Percentiles rank a stretch among this genome's conserved stretches.
Conservation (phyloP, 35 echinoderm and acorn worm genomes). For the Apostichopus japonicus region DNA sequence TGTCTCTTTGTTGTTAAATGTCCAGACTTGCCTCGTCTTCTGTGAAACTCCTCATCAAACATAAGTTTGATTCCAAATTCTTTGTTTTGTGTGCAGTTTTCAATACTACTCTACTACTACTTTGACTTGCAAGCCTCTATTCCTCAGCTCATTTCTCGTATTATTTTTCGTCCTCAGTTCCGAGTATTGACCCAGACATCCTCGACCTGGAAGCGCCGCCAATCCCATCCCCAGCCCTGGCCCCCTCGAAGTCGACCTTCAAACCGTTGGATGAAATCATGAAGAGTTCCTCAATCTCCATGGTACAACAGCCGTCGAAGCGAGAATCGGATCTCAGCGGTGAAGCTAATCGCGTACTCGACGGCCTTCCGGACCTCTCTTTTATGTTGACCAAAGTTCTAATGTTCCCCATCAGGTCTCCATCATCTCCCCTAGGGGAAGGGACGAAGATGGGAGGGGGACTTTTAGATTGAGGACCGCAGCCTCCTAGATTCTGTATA, state of each 20-base stretch:
- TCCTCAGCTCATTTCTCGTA: background rate
- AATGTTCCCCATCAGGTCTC: slow-evolving; percentile 83
- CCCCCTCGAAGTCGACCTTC: slow-evolving; percentile 55
- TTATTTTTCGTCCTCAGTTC: slow-evolving; percentile 46
- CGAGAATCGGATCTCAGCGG: slow-evolving; percentile 71
- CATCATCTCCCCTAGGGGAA: background rate
- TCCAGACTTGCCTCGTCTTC: too few species aligned
- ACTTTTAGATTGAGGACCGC: background rate
- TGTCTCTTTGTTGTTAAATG: too few species aligned
- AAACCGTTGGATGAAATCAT: slow-evolving; percentile 93
- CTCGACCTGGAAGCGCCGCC: slow-evolving; percentile 70
- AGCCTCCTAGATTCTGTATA: background rate
- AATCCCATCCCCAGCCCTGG: slow-evolving; percentile 57
- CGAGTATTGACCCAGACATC: slow-evolving; percentile 86
- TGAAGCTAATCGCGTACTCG: slow-evolving; percentile 78
- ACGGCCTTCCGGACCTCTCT: slow-evolving; percentile 74
- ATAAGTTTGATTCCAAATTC: too few species aligned
- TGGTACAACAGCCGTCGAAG: slow-evolving; percentile 80
- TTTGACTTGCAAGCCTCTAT: background rate
- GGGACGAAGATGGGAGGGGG: background rate
- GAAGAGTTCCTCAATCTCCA: slow-evolving; percentile 82
- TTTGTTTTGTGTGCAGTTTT: too few species aligned
- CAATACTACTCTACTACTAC: too few species aligned
- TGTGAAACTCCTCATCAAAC: too few species aligned
- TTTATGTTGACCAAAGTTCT: slow-evolving; percentile 97